Conservation (phyloP, 1,140 invertebrate species). For the Pseudomyrmex cubaensis region DNA sequence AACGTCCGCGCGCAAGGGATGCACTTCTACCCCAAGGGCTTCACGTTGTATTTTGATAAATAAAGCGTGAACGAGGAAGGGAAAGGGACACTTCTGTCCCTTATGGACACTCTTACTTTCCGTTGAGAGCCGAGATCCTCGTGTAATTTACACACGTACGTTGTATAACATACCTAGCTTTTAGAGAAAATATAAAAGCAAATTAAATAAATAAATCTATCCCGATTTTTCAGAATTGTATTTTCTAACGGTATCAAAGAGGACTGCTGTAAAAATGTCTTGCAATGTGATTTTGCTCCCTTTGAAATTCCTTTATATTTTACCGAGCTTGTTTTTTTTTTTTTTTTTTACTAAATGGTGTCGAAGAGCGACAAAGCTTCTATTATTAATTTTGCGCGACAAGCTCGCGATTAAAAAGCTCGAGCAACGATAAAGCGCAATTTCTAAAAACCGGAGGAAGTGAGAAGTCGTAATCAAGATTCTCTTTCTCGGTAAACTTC, state of each 20-base stretch:
- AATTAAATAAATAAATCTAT: too few relatives aligned
- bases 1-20: not conserved
- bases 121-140: not conserved
- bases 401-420: constrained; percentile 28
- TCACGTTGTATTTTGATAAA: constrained; percentile 24
- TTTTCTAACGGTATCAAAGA: too few relatives aligned
- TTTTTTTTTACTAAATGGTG: not conserved
- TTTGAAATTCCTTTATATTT: too few relatives aligned
- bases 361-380: not conserved
- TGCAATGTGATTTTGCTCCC: too few relatives aligned
- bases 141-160: not conserved
- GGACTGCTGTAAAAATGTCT: too few relatives aligned
- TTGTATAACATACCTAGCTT: too few relatives aligned
- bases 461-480: constrained; percentile 40
- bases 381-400: constrained; percentile 36
- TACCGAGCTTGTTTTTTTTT: not conserved
- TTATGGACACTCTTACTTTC: not conserved
- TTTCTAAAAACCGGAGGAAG: constrained; percentile 11
- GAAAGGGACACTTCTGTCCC: constrained; percentile 3
- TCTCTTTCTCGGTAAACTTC: constrained; percentile 13
- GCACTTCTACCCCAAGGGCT: constrained; percentile 1
- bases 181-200: too few relatives aligned
- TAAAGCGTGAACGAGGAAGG: constrained; percentile 38
- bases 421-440: constrained; percentile 7
- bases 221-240: too few relatives aligned